Base-by-base conservation (phyloP, 2,888 invertebrate genomes). In the Eucriotettix oculatus region DNA sequence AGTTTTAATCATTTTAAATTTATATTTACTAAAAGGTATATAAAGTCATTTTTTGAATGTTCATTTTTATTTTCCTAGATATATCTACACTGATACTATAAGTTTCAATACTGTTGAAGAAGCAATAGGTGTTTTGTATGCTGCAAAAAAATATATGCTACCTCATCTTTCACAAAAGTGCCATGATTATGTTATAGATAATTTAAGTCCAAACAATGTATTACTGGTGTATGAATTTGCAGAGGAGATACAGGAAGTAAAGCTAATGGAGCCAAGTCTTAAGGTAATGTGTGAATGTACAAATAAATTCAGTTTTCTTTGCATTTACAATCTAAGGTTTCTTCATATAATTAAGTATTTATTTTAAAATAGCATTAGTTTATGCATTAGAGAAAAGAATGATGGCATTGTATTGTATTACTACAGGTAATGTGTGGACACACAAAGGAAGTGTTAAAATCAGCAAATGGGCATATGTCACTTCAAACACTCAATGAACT, bases 61-160 rank as follows among this genome's bases (percentile, higher is more conserved):
- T 12, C n/a, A 14, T 48, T 48, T 48, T 52, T 42, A 14, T 52
- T 56, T 58, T 62, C 58, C 0, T 56, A 71, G 70, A 67, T 83
- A 79, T 68, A 76, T 84, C 65, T 84, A 84, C 68, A 81, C 79
- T 52, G 81, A 82, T 66, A 74, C 74, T 66, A 76, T 82, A 58
- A 73, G 75, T 61, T 75, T 85, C 64, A 69, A 71, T 55, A 76
- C 75, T 52, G 74, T 83, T 64, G 76, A 78, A 66, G 77, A 81
- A 71, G 83, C 83, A 44, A 82, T 80, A 76, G 78, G 78, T 66
- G 70, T 84, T 62, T 71, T 81, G 56, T 84, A 84, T 73, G 79
- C 81, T n/a, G 78, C 81, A 42, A 79, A 80, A 67, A 85, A 84
- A 71, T 85, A 85, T 70, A 73, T 84, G 67, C 68, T 85, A 59